Evolutionary conservation across 2,888 invertebrate genomes (phyloP).

Genomic region (Rhingia campestris): DNA sequence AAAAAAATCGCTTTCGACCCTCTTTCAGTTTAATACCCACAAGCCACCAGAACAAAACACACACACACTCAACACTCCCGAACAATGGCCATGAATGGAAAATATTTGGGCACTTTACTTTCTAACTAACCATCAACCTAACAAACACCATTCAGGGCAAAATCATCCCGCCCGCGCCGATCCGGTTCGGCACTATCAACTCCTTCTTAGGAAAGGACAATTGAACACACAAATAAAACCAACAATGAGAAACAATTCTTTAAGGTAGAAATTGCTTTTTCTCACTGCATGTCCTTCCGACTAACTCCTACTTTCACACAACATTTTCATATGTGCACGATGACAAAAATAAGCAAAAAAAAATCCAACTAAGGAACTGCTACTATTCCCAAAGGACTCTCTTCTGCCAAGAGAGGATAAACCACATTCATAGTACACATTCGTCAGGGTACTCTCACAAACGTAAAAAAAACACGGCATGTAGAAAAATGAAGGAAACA

Average conservation of each 20-base stretch:
- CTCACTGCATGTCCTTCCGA: slow-evolving; percentile 45
- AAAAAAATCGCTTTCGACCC: slow-evolving; percentile 61
- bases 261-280: slow-evolving; percentile 67
- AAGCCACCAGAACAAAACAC: slow-evolving; percentile 18
- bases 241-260: slow-evolving; percentile 71
- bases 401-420: slow-evolving; percentile 14
- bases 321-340: slow-evolving; percentile 3
- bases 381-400: slow-evolving; percentile 44
- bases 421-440: slow-evolving; percentile 53
- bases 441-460: neutral
- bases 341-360: slow-evolving; percentile 14
- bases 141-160: slow-evolving; percentile 57
- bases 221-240: slow-evolving; percentile 59
- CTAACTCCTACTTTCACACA: slow-evolving; percentile 5
- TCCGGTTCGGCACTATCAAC: neutral
- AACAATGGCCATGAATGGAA: slow-evolving; percentile 64
- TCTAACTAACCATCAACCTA: slow-evolving; percentile 72
- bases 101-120: slow-evolving; percentile 72
- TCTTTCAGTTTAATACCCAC: slow-evolving; percentile 58
- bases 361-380: slow-evolving; percentile 40
- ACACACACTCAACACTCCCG: slow-evolving; percentile 16
- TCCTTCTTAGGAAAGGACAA: slow-evolving; percentile 57
- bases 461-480: neutral
- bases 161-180: neutral
- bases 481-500: neutral